phyloP scores from a whole-genome alignment of 1,140 invertebrate genomes.

The Hypsibius dujardini region DNA sequence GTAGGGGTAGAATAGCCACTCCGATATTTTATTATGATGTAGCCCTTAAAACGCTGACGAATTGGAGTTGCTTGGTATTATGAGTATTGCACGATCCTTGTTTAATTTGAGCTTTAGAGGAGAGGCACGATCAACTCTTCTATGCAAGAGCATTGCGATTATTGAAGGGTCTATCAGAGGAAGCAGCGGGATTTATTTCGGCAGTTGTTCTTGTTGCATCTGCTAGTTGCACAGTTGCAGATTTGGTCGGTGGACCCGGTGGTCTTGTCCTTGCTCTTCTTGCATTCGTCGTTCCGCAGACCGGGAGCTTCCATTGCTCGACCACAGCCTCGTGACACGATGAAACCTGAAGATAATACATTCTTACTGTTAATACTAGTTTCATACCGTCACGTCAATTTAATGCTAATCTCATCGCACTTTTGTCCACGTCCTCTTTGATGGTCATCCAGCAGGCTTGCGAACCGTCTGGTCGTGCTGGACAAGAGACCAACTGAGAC shows the following conservation, averaged over 20 bases:
- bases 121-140: too few species aligned
- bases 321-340: slow-evolving; percentile 7
- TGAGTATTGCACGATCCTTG: too few species aligned
- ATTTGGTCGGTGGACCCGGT: slow-evolving; percentile 2
- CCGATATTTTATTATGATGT: too few species aligned
- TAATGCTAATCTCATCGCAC: not conserved
- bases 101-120: too few species aligned
- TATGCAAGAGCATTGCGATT: too few species aligned
- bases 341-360: not conserved
- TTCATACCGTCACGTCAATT: not conserved
- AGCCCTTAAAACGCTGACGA: too few species aligned
- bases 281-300: not conserved
- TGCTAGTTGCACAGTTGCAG: not conserved
- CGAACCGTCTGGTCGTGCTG: not conserved
- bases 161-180: not conserved
- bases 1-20: too few species aligned
- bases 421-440: not conserved
- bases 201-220: slow-evolving; percentile 5
- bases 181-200: slow-evolving; percentile 5
- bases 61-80: too few species aligned
- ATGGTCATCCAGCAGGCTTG: slow-evolving; percentile 14
- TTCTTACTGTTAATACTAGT: not conserved
- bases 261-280: slow-evolving; percentile 9
- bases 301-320: not conserved
- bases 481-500: not conserved